Conservation (phyloP, 2,797 vertebrate genomes). For the Lepus townsendii region DNA sequence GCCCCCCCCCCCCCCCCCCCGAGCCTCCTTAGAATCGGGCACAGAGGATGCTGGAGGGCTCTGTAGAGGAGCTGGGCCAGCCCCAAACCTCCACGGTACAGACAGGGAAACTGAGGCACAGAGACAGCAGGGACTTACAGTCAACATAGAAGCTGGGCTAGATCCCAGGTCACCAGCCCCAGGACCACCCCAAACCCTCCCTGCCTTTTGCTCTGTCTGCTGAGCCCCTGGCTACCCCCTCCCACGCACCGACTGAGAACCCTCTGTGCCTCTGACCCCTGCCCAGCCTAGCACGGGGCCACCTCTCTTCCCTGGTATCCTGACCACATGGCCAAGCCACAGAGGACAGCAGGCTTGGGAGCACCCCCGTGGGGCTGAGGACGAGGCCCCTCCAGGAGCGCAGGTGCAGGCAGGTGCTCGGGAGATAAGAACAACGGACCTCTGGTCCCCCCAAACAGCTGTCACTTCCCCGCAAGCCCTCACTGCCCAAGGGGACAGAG, state of each 20-base stretch:
- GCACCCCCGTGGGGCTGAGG: background rate
- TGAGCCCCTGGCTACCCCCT: background rate
- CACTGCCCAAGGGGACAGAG: background rate
- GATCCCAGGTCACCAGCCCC: background rate
- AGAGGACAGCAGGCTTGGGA: background rate
- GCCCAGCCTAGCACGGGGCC: background rate
- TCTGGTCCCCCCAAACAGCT: fast-evolving
- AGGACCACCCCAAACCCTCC: background rate
- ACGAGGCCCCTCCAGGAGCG: too few relatives aligned
- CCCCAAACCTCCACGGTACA: background rate
- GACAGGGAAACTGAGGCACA: constrained; percentile 32
- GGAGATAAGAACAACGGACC: background rate
- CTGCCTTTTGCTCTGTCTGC: background rate
- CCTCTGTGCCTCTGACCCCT: background rate
- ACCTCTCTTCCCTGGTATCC: background rate
- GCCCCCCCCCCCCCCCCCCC: constrained; percentile 71
- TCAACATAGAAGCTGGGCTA: background rate
- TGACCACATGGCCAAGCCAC: background rate
- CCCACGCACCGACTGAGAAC: background rate
- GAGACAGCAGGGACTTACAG: background rate
- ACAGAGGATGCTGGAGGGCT: background rate
- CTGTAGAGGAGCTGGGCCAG: background rate
- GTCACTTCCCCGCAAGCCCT: background rate
- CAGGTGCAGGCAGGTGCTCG: background rate
- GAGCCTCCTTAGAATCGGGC: constrained; percentile 38